phyloP scores from a whole-genome alignment of 1,140 invertebrate species.

The Neodiprion lecontei region DNA sequence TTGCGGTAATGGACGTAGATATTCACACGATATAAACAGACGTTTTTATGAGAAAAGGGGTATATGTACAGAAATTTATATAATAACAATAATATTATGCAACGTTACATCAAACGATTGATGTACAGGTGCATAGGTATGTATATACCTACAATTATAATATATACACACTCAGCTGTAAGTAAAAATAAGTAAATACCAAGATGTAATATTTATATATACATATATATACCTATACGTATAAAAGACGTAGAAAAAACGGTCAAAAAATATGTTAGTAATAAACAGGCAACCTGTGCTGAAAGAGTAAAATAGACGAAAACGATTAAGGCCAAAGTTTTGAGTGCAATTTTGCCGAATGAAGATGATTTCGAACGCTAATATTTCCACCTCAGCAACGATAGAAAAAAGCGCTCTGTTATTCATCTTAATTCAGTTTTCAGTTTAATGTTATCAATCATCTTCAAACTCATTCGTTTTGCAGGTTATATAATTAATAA shows the following conservation, averaged over 20 bases:
- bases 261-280: conserved; percentile 3
- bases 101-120: not conserved
- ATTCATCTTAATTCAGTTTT: too few species aligned
- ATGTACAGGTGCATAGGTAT: not conserved
- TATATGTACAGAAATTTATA: not conserved
- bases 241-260: not conserved
- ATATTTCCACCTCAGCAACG: too few species aligned
- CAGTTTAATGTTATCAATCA: too few species aligned
- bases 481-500: too few species aligned
- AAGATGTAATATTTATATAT: conserved; percentile 20
- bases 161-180: conserved; percentile 18
- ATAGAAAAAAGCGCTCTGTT: too few species aligned
- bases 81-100: not conserved
- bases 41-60: not conserved
- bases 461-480: too few species aligned
- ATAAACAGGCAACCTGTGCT: conserved; percentile 50
- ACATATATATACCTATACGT: conserved; percentile 13
- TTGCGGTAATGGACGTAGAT: not conserved
- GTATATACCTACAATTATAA: conserved; percentile 2
- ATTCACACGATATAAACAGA: not conserved
- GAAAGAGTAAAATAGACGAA: conserved; percentile 38
- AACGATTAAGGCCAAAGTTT: conserved; percentile 26
- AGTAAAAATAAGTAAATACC: conserved; percentile 13
- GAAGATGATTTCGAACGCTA: too few species aligned
- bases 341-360: too few species aligned